phyloP scores from a whole-genome alignment of 2,888 invertebrate genomes.

The Labia minor region DNA sequence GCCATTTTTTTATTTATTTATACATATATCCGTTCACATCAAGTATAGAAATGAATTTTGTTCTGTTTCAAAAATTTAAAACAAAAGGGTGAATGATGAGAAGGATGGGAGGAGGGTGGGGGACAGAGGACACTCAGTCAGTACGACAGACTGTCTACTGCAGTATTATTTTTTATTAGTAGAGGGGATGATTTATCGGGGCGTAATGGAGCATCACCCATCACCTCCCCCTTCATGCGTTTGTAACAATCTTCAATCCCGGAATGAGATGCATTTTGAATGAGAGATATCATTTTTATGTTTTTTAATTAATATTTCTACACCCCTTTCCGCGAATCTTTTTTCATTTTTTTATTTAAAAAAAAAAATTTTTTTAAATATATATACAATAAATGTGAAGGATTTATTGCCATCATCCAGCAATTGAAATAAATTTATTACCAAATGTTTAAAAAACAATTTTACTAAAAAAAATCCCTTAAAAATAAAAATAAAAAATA shows the following conservation, averaged over 20 bases:
- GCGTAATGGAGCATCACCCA: background rate
- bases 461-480: background rate
- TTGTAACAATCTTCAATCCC: background rate
- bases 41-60: background rate
- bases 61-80: background rate
- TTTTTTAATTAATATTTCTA: background rate
- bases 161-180: background rate
- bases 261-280: constrained; percentile 1
- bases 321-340: background rate
- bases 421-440: constrained; percentile 13
- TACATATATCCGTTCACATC: background rate
- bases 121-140: background rate
- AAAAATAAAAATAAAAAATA: background rate
- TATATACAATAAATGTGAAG: background rate
- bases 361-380: background rate
- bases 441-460: background rate
- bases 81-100: background rate
- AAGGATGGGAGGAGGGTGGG: background rate
- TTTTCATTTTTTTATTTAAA: too few species aligned
- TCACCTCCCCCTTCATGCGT: background rate
- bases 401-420: constrained; percentile 8
- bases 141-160: too few species aligned
- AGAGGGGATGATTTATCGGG: background rate
- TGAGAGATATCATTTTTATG: background rate
- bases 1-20: background rate